These are phyloP conservation scores for Magallana gigas DNA, from an alignment of 1,140 invertebrate genomes.

Conservation along the genomic window DNA sequence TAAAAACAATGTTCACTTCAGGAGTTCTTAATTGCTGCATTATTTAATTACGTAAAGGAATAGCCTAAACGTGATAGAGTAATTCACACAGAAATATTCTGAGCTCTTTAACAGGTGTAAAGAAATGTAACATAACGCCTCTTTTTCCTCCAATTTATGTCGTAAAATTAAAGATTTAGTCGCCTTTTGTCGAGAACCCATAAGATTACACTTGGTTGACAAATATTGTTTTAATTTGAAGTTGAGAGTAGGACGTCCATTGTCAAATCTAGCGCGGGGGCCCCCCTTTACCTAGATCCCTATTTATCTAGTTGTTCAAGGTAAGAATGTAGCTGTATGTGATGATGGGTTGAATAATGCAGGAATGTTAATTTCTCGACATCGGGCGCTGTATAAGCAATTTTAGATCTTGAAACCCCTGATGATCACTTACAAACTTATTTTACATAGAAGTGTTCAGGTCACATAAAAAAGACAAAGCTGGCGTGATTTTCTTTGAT, in stretches of 20 bases:
- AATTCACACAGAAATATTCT: neutral
- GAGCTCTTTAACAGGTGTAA: neutral
- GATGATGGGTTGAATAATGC: neutral
- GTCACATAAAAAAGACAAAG: no score
- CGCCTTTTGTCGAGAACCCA: neutral
- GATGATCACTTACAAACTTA: no score
- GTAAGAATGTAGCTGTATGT: neutral
- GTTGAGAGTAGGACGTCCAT: conserved; percentile 1
- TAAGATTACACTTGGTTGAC: conserved; percentile 31
- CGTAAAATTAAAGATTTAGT: neutral
- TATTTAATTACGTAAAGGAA: no score
- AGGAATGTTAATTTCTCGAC: conserved; percentile 15
- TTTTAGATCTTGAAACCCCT: no score
- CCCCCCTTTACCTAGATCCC: neutral
- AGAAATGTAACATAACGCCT: neutral
- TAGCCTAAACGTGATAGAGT: neutral
- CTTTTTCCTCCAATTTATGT: neutral
- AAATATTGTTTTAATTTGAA: conserved; percentile 30
- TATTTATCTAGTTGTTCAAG: conserved; percentile 23
- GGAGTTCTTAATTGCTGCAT: no score
- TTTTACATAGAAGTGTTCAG: no score
- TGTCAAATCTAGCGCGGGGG: neutral
- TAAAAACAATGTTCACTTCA: no score
- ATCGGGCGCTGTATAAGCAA: no score
- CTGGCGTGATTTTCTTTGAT: no score